Evolutionary conservation across 2,113 vertebrate genomes (phyloP).

Genomic region (Cichladusa arquata): DNA sequence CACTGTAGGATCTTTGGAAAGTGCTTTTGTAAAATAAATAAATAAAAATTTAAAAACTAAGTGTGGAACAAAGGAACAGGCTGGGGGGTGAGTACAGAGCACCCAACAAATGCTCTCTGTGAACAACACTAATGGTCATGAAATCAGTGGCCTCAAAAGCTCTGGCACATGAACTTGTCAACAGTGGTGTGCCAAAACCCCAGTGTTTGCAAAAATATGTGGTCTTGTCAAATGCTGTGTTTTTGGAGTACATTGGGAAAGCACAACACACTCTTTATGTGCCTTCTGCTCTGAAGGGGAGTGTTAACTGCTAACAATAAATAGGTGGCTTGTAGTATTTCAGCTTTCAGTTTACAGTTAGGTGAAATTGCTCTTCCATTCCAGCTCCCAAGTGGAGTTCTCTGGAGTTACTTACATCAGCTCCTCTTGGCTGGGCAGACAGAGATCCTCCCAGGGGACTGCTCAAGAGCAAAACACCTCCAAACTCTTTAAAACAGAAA

Average conservation of each 20-base stretch:
- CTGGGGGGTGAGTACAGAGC: background rate
- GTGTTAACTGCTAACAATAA: background rate
- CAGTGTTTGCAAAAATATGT: background rate
- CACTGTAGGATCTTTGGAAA: background rate
- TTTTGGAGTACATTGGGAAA: background rate
- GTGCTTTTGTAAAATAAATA: background rate
- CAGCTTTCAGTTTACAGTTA: background rate
- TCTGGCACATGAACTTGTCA: background rate
- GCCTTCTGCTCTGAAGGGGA: background rate
- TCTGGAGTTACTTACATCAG: background rate
- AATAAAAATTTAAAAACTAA: background rate
- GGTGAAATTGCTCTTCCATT: background rate
- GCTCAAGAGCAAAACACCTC: background rate
- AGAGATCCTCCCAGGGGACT: background rate
- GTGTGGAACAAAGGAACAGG: background rate
- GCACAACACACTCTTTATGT: background rate
- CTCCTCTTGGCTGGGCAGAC: background rate
- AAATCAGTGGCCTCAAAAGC: background rate
- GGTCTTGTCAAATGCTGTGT: background rate
- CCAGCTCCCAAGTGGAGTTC: background rate
- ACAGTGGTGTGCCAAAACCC: background rate
- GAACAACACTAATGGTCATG: accelerated
- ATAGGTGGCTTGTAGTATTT: background rate
- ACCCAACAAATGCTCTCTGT: background rate
- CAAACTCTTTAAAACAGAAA: background rate